Conservation (phyloP, 2,797 vertebrate genomes). For the Leuciscus waleckii region DNA sequence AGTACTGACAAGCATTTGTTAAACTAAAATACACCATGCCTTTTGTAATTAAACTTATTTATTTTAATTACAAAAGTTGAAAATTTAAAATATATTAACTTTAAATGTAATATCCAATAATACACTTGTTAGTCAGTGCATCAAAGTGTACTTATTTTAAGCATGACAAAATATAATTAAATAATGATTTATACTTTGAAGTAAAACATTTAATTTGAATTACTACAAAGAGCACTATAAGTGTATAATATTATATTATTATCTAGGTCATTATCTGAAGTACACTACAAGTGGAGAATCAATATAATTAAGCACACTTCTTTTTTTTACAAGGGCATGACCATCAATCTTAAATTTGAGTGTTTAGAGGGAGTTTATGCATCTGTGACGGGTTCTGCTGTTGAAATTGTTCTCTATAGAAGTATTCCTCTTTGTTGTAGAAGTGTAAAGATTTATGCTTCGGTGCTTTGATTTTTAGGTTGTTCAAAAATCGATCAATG, state of each 20-base stretch:
- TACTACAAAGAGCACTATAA: background rate
- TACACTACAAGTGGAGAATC: background rate
- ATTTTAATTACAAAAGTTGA: background rate
- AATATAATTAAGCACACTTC: background rate
- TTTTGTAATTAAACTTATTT: background rate
- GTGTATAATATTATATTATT: background rate
- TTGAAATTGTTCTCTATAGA: background rate
- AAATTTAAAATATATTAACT: background rate
- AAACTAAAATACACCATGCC: background rate
- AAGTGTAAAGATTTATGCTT: background rate
- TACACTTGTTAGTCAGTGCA: background rate
- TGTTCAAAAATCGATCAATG: constrained; percentile 10
- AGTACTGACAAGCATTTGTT: background rate
- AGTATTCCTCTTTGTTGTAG: background rate
- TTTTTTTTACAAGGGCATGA: background rate
- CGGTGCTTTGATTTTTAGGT: background rate
- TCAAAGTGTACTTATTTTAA: background rate
- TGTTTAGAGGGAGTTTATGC: background rate
- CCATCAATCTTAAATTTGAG: background rate
- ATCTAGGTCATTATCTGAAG: background rate
- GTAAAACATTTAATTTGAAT: background rate
- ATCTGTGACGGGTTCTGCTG: background rate
- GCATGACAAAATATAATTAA: background rate
- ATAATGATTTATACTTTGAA: background rate
- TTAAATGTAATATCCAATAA: background rate